Base-by-base conservation (phyloP, 2,113 vertebrate genomes). In the Pao palembangensis region DNA sequence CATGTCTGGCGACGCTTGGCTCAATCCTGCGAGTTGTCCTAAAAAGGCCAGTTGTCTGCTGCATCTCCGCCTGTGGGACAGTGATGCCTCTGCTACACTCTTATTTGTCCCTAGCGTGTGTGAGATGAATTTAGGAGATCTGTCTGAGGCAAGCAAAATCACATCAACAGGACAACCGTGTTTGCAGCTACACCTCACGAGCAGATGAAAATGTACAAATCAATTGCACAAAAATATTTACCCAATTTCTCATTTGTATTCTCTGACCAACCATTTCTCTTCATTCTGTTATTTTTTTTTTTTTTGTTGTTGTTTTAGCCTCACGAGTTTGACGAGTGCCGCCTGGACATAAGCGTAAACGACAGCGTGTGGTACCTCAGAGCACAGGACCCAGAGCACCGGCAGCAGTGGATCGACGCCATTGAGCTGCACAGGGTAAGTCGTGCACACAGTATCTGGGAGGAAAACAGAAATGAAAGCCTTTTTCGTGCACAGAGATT, bases 281-380 rank as follows among this genome's bases (percentile, higher is more conserved):
- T 44, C 43, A 11, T 20, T 18, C 23, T n/a, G n/a, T n/a, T n/a
- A n/a, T n/a, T n/a, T 61, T 51, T 68, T 43, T 53, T 12, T n/a
- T 44, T 0, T 55, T 0, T 61, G 2, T 16, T 58, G 1, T 10
- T 19, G 19, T 12, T 73, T 50, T 25, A 99, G 97, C 93, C 95
- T 51, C 97, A 98, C 58, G 95, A 98, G 84, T 99, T 99, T 84
- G 97, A 98, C 0, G 96, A 98, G 85, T 98, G 97, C 85, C 94
- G 97, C 46, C 93, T 99, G 88, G 97, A 99, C 82, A 93, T 99
- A 71, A 98, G 94, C 0, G 95, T 99, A 18, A 99, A 98, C 20
- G 97, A 99, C 70, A 99, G 95, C 5, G 92, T 98, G 72, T 99
- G 97, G 97, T 98, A 99, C 78, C 90, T 99, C 18, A 91, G 97